phyloP scores from a whole-genome alignment of 2,797 vertebrate genomes.

The Austrolebias charrua region DNA sequence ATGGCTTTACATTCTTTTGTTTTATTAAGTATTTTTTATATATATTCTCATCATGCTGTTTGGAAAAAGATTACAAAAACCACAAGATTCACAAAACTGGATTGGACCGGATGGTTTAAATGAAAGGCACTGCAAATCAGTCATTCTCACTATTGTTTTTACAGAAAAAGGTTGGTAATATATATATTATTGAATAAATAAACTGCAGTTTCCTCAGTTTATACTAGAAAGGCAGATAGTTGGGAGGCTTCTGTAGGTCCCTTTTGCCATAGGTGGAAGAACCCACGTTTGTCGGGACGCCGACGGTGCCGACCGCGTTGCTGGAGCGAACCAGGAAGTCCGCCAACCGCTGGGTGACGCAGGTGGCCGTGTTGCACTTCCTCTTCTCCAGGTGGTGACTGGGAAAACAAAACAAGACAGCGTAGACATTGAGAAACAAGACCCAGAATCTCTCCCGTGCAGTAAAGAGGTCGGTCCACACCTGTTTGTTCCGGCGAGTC shows the following conservation, averaged over 20 bases:
- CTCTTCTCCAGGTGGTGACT: slow-evolving; percentile 84
- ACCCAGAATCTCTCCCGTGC: not conserved
- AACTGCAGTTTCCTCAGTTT: slow-evolving; percentile 11
- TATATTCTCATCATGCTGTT: slow-evolving; percentile 54
- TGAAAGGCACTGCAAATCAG: slow-evolving; percentile 73
- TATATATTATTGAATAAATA: slow-evolving; percentile 31
- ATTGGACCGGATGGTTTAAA: slow-evolving; percentile 38
- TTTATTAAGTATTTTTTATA: slow-evolving; percentile 19
- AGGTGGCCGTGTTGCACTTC: slow-evolving; percentile 90
- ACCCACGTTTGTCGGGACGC: slow-evolving; percentile 86
- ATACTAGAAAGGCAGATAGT: slow-evolving; percentile 76
- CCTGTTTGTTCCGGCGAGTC: slow-evolving; percentile 74
- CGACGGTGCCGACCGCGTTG: slow-evolving; percentile 81
- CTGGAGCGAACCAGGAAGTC: slow-evolving; percentile 89
- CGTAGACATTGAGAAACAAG: not conserved
- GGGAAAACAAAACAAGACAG: not conserved
- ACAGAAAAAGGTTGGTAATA: slow-evolving; percentile 17
- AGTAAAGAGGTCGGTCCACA: slow-evolving; percentile 36
- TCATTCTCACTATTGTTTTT: slow-evolving; percentile 31
- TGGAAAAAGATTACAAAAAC: slow-evolving; percentile 21
- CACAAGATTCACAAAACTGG: slow-evolving; percentile 23
- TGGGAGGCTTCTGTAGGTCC: slow-evolving; percentile 61
- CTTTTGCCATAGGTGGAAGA: slow-evolving; percentile 89
- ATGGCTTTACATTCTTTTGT: slow-evolving; percentile 48
- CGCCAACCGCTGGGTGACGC: slow-evolving; percentile 88